phyloP scores from a whole-genome alignment of 2,797 vertebrate genomes.

The Peromyscus melanophrys region DNA sequence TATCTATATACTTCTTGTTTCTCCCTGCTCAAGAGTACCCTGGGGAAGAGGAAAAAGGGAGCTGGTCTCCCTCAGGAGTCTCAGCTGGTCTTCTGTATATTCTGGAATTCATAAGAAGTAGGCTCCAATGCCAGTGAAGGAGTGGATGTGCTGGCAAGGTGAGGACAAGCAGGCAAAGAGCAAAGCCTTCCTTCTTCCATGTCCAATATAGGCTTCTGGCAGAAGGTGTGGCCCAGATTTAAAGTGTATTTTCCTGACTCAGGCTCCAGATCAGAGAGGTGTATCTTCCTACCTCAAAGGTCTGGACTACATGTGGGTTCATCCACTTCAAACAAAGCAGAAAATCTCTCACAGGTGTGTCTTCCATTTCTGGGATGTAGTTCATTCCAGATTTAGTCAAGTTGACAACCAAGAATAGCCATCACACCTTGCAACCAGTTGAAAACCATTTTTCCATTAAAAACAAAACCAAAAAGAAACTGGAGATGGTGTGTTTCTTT shows the following conservation, averaged over 20 bases:
- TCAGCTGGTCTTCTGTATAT: not conserved
- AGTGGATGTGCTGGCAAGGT: not conserved
- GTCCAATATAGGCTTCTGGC: not conserved
- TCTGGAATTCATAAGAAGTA: not conserved
- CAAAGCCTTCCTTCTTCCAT: not conserved
- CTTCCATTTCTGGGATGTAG: not conserved
- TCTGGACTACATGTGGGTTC: no score
- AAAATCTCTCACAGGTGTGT: not conserved
- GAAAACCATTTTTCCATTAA: not conserved
- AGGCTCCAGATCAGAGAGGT: not conserved
- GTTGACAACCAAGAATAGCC: not conserved
- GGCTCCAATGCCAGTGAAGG: not conserved
- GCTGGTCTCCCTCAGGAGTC: no score
- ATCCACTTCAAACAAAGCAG: not conserved
- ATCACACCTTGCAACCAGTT: not conserved
- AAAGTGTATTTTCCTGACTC: not conserved
- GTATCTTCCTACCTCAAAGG: not conserved
- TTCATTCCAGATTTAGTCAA: not conserved
- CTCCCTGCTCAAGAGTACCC: no score
- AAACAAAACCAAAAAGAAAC: not conserved
- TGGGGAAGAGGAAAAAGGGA: no score
- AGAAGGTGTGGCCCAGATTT: not conserved
- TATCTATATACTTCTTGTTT: no score
- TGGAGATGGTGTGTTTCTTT: not conserved
- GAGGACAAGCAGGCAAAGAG: not conserved